Evolutionary conservation across 2,888 invertebrate species (phyloP), one percentile per base, ranked within the genome.

Genomic region (Limnephilus marmoratus): DNA sequence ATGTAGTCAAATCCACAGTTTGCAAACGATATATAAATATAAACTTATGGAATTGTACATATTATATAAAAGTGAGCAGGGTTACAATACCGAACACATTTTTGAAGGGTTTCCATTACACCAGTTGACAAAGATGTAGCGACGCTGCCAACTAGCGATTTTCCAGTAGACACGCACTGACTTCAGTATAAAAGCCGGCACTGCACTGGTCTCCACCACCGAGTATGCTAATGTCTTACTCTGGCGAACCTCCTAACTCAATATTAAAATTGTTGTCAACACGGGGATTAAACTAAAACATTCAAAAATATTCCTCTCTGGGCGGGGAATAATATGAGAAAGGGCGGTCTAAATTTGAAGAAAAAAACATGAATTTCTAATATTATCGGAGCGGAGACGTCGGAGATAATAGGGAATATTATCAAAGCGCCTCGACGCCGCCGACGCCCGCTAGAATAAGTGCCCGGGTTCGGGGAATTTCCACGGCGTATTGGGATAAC

Each of bases 191-290:
- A 85, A 24, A 81, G 81, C 49, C 41, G 49, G 24, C 81, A 68
- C 31, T n/a, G 87, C 90, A n/a, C 82, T 81, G 90, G 83, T 34
- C 82, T 18, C 45, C 29, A 18, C 41, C 68, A 80, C 90, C n/a
- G 41, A 90, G 80, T 90, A 90, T 90, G 90, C 90, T 90, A 90
- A 90, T 90, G 81, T 41, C 90, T 81, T 81, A 29, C 90, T 41
- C 81, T n/a, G 31, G 80, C 53, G 90, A 80, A 81, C 49, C 82
- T 31, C 81, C 92, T 91, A 91, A 91, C 92, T 92, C 92, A 88
- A 91, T 92, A 92, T 91, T 91, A 92, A 92, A 92, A 91, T 92
- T 91, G 92, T 92, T 91, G 91, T 91, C 91, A 89, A 91, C 92
- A 92, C 88, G 91, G 31, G 91, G 85, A 91, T 92, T 91, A 91